Evolutionary conservation across 2,888 invertebrate species (phyloP).

Genomic region (Erebia epiphron): DNA sequence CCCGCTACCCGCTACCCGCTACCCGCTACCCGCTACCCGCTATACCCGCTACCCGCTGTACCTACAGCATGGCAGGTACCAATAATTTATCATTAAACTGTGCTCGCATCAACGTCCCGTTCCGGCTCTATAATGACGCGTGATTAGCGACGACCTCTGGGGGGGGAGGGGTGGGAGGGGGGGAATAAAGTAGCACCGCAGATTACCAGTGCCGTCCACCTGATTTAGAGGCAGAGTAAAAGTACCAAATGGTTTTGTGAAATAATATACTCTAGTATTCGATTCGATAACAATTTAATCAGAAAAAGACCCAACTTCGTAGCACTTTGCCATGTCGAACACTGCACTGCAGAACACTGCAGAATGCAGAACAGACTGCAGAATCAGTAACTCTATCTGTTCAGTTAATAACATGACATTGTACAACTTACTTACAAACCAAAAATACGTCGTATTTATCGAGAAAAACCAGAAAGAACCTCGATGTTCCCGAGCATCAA

Average conservation of each 20-base stretch:
- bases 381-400: too few species aligned
- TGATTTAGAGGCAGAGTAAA: not conserved
- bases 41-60: too few species aligned
- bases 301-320: too few species aligned
- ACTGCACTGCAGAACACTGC: too few species aligned
- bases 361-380: too few species aligned
- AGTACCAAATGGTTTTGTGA: not conserved
- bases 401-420: too few species aligned
- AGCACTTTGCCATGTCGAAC: too few species aligned
- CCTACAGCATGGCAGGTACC: conserved; percentile 16
- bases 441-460: too few species aligned
- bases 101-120: conserved; percentile 33
- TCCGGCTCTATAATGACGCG: conserved; percentile 36
- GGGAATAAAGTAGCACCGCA: not conserved
- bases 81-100: conserved; percentile 32
- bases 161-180: too few species aligned
- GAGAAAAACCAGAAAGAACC: too few species aligned
- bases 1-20: not conserved
- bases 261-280: not conserved
- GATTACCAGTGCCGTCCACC: not conserved
- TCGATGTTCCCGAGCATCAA: not conserved
- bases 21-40: not conserved
- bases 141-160: conserved; percentile 33
- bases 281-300: too few species aligned
- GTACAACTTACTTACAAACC: too few species aligned